Evolutionary conservation across 2,797 vertebrate species (phyloP), one percentile per base, ranked within the genome.

Genomic region (Sebastes wilsoni): DNA sequence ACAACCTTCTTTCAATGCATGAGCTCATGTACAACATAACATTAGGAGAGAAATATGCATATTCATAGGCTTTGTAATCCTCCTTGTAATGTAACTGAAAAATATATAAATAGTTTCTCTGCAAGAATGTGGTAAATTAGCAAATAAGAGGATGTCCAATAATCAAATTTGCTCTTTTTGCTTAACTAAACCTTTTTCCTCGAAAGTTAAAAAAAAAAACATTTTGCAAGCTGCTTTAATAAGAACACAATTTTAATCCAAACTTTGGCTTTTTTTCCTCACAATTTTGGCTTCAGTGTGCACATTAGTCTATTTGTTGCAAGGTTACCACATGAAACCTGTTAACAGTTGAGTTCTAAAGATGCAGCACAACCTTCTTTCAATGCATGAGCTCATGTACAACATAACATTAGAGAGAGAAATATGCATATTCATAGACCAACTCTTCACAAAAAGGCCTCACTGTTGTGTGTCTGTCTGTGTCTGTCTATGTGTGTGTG

Each of bases 401-500:
- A 34, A 81, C 84, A 83, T 36, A 83, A 68, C 78, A 52, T 38
- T 13, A 13, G 36, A 13, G 36, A 38, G 12, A 38, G 56, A 46
- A 77, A 84, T 64, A 84, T 91, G 71, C 80, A 92, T 89, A 92
- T 91, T 88, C 84, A 91, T 87, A 20, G 38, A 23, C 80, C 84
- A 81, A 81, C 59, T 82, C 79, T 62, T 36, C 46, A 32, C 36
- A 68, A 67, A 78, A 64, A 78, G 4, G 79, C 61, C 66, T 79
- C 18, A n/a, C 49, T 73, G 42, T 67, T 70, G 80, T 70, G 62
- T 52, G 1, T 75, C 12, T 14, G 64, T 32, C 74, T 56, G 7
- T 75, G 58, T 38, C 36, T 38, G 36, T 38, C 36, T 38, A 5
- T 34, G 65, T 25, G 52, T 55, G 67, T 25, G 64, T 36, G 75